Evolutionary conservation across 2,888 invertebrate species (phyloP).

Genomic region (Graphium colonna): DNA sequence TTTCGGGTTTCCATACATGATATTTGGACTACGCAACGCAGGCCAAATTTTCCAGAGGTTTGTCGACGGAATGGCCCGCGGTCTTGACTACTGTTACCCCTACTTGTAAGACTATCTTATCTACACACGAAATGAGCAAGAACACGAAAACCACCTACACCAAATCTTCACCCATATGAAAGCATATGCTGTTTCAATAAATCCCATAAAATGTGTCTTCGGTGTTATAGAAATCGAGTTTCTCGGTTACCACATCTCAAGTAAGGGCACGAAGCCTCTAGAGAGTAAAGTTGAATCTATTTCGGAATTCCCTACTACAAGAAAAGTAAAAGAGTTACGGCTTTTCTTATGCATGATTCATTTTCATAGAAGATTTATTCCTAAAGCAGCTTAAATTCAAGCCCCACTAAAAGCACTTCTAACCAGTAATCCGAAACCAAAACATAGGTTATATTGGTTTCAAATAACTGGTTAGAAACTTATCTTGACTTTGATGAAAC

Average conservation of each 20-base stretch:
- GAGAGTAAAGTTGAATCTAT: too few species aligned
- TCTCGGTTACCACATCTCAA: too few species aligned
- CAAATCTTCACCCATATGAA: not conserved
- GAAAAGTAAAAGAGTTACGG: conserved; percentile 27
- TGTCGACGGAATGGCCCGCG: too few species aligned
- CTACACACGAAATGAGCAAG: not conserved
- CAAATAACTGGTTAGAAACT: too few species aligned
- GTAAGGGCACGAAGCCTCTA: too few species aligned
- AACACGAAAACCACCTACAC: not conserved
- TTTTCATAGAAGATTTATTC: conserved; percentile 41
- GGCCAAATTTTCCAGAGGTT: too few species aligned
- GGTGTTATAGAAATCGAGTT: too few species aligned
- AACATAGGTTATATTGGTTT: too few species aligned
- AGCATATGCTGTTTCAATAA: not conserved
- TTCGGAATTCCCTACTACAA: conserved; percentile 29
- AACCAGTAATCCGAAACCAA: too few species aligned
- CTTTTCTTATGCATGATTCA: conserved; percentile 37
- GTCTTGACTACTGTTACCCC: not conserved
- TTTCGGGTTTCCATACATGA: too few species aligned
- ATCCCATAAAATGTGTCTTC: not conserved
- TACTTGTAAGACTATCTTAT: not conserved
- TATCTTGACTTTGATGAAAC: conserved; percentile 35
- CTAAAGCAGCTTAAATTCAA: conserved; percentile 40
- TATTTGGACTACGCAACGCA: not conserved
- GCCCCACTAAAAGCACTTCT: conserved; percentile 40